These are phyloP conservation scores for Rhagium mordax DNA, from an alignment of 2,888 invertebrate genomes.

Conservation along the genomic window DNA sequence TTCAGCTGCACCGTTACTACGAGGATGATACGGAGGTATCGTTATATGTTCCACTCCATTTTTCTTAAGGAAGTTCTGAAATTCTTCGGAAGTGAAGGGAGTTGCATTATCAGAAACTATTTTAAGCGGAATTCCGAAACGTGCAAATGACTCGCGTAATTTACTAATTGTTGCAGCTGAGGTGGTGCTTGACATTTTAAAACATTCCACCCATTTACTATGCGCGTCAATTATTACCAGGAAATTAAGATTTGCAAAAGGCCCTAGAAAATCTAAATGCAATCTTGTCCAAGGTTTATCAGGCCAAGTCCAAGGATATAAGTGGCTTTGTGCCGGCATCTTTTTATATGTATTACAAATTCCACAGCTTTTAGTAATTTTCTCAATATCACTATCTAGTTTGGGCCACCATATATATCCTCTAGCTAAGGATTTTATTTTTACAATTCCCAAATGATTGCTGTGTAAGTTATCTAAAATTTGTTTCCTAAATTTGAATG, in stretches of 20 bases:
- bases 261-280: slow-evolving; percentile 22
- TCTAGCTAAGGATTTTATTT: slow-evolving; percentile 5
- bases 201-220: slow-evolving; percentile 6
- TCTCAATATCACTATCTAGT: slow-evolving; percentile 19
- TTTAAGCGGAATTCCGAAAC: slow-evolving; percentile 5
- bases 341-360: background rate
- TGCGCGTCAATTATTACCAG: background rate
- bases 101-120: slow-evolving; percentile 9
- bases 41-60: slow-evolving; percentile 16
- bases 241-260: slow-evolving; percentile 5
- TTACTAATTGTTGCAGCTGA: background rate
- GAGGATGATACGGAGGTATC: slow-evolving; percentile 18
- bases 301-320: slow-evolving; percentile 12
- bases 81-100: slow-evolving; percentile 17
- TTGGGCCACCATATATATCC: slow-evolving; percentile 23
- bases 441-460: slow-evolving; percentile 10
- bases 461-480: background rate
- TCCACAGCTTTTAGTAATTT: background rate
- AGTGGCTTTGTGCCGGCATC: background rate
- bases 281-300: slow-evolving; percentile 5
- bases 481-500: background rate
- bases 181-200: background rate
- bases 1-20: background rate
- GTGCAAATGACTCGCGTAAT: background rate
- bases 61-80: slow-evolving; percentile 6